Conservation (phyloP, 2,113 vertebrate species). For the Lathamus discolor region DNA sequence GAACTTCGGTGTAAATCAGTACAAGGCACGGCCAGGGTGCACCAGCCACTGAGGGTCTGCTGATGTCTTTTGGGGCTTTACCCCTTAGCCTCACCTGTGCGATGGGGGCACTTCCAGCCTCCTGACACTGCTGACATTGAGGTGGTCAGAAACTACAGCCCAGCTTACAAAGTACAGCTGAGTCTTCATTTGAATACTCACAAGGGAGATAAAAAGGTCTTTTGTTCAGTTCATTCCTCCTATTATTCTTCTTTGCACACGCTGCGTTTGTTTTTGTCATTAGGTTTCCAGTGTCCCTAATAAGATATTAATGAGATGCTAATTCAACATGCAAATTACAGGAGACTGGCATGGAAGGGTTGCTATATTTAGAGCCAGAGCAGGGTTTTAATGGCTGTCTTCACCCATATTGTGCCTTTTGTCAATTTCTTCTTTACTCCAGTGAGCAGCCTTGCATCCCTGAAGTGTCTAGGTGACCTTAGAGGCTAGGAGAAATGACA, state of each 20-base stretch:
- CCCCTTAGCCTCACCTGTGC: neutral
- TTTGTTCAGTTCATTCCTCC: constrained; percentile 26
- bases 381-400: constrained; percentile 59
- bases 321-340: constrained; percentile 68
- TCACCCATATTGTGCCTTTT: constrained; percentile 45
- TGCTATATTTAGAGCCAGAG: constrained; percentile 63
- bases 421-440: constrained; percentile 30
- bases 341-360: constrained; percentile 57
- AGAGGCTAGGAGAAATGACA: neutral
- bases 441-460: neutral
- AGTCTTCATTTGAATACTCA: constrained; percentile 31
- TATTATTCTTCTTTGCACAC: constrained; percentile 38
- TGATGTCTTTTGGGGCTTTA: neutral
- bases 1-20: neutral
- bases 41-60: neutral
- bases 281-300: constrained; percentile 54
- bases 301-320: constrained; percentile 72
- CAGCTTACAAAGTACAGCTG: neutral
- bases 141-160: neutral
- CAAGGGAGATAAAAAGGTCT: neutral
- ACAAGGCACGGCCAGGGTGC: neutral
- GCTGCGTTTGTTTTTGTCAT: constrained; percentile 66
- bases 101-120: neutral
- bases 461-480: constrained; percentile 33
- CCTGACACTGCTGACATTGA: neutral